Percentiles rank a stretch among this genome's conserved stretches.
phyloP scores from a whole-genome alignment of 1,140 invertebrate genomes.

The Drosophila repleta region DNA sequence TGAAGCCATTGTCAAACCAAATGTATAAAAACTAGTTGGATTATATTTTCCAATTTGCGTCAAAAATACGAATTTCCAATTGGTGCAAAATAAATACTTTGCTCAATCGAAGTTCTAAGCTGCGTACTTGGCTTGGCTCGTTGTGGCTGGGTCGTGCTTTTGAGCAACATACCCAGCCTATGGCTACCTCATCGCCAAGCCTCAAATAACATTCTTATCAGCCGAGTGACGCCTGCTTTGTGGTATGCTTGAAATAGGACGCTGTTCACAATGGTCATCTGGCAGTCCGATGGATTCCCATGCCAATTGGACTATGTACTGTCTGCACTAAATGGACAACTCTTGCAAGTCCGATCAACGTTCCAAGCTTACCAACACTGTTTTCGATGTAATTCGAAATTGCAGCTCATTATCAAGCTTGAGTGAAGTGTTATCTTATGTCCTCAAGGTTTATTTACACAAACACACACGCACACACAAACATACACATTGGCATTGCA shows the following conservation, averaged over 20 bases:
- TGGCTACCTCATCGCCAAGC: not conserved
- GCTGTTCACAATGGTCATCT: too few relatives aligned
- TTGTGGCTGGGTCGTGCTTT: too few relatives aligned
- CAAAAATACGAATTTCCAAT: not conserved
- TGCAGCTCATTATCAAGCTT: not conserved
- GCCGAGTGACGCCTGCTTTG: too few relatives aligned
- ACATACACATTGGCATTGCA: not conserved
- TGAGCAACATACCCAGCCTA: not conserved
- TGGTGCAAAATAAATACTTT: too few relatives aligned
- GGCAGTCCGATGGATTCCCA: too few relatives aligned
- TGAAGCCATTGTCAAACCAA: too few relatives aligned
- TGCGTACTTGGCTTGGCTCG: not conserved
- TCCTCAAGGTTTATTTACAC: not conserved
- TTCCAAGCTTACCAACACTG: too few relatives aligned
- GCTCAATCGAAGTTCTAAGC: not conserved
- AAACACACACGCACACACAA: not conserved
- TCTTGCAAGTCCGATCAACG: too few relatives aligned
- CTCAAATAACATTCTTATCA: conserved; percentile 1
- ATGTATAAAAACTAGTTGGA: not conserved
- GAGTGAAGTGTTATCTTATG: not conserved
- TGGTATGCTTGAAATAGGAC: too few relatives aligned
- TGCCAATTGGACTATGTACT: too few relatives aligned
- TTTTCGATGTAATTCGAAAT: too few relatives aligned
- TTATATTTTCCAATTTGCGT: not conserved
- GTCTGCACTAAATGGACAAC: too few relatives aligned